Conservation (phyloP, 2,797 vertebrate genomes). For the Botia kubotai region DNA sequence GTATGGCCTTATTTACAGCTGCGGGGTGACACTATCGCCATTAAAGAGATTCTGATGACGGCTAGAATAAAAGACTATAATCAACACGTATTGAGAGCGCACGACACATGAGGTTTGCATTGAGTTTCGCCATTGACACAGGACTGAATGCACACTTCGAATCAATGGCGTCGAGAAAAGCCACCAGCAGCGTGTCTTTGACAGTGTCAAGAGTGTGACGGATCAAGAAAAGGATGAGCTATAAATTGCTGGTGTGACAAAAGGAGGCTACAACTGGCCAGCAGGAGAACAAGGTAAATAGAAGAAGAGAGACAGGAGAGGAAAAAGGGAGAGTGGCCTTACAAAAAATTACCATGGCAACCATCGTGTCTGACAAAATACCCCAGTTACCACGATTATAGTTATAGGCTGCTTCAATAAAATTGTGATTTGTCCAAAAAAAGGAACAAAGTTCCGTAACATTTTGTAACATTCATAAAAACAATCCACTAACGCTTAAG, state of each 20-base stretch:
- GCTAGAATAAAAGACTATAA: constrained; percentile 38
- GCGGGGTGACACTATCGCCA: not conserved
- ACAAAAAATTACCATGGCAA: not conserved
- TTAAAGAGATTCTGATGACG: constrained; percentile 23
- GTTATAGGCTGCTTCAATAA: not conserved
- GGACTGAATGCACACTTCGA: constrained; percentile 34
- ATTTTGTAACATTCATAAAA: too few species aligned
- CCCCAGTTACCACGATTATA: not conserved
- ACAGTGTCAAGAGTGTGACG: constrained; percentile 34
- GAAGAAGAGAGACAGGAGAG: constrained; percentile 6
- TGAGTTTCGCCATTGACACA: constrained; percentile 36
- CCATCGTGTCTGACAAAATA: not conserved
- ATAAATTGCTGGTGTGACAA: constrained; percentile 31
- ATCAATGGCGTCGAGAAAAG: constrained; percentile 24
- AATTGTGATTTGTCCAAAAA: not conserved
- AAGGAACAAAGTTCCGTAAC: not conserved
- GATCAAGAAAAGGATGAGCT: constrained; percentile 39
- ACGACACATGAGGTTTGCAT: constrained; percentile 28
- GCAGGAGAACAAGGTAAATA: constrained; percentile 5
- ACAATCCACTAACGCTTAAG: too few species aligned
- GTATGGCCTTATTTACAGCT: constrained; percentile 7
- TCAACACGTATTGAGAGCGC: constrained; percentile 35
- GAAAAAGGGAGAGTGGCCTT: not conserved
- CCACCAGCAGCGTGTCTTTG: constrained; percentile 16
- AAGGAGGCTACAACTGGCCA: constrained; percentile 12